A percentile compares a stretch with the other conserved stretches of the same genome.
phyloP scores from a whole-genome alignment of 2,113 vertebrate species.

The Hiodon tergisus region DNA sequence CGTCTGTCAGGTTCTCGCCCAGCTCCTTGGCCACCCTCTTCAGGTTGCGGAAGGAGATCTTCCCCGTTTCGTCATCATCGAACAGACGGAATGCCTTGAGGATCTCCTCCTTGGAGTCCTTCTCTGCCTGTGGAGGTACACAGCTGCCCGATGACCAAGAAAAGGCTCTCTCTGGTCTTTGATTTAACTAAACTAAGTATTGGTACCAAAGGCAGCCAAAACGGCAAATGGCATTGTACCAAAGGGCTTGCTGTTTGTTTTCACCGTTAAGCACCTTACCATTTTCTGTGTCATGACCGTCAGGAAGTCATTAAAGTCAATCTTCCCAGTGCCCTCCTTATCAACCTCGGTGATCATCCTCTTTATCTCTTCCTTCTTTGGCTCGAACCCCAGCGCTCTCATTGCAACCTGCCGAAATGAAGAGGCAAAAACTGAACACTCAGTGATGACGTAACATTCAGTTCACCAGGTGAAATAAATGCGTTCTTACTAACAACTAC shows the following conservation, averaged over 20 bases:
- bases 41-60: constrained; percentile 89
- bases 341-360: constrained; percentile 83
- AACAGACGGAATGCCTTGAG: constrained; percentile 91
- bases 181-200: not conserved
- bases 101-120: constrained; percentile 91
- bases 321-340: constrained; percentile 82
- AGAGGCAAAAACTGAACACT: not conserved
- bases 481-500: no score
- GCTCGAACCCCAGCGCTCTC: constrained; percentile 90
- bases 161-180: not conserved
- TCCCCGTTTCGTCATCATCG: constrained; percentile 87
- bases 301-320: constrained; percentile 80
- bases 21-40: constrained; percentile 86
- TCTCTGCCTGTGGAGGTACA: constrained; percentile 67
- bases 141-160: not conserved
- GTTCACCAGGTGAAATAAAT: no score
- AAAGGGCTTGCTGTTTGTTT: no score
- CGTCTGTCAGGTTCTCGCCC: constrained; percentile 86
- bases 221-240: not conserved
- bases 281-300: constrained; percentile 88
- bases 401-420: constrained; percentile 74
- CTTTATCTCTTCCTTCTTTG: constrained; percentile 90
- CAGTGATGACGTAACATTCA: no score
- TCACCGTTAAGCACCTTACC: constrained; percentile 50
- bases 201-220: not conserved